Evolutionary conservation across 2,797 vertebrate genomes (phyloP).

Genomic region (Triplophysa yarkandensis): DNA sequence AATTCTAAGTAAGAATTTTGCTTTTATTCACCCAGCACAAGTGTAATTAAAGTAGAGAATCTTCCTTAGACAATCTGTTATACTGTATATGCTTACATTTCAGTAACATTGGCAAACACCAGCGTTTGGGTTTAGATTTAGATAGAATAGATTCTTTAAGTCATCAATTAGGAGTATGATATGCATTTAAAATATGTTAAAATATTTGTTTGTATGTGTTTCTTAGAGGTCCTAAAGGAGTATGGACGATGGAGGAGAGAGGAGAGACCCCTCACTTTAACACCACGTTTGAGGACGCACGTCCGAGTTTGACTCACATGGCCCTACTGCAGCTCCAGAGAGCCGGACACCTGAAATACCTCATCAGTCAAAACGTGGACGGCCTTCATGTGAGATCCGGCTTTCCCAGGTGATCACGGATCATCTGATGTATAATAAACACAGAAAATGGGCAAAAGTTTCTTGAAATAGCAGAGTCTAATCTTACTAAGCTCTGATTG

Average conservation of each 20-base stretch:
- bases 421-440: neutral
- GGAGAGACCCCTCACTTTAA: conserved; percentile 90
- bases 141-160: too few species aligned
- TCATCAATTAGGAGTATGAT: neutral
- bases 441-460: neutral
- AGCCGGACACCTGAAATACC: conserved; percentile 86
- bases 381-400: conserved; percentile 93
- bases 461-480: neutral
- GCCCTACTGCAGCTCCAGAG: conserved; percentile 88
- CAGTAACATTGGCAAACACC: too few species aligned
- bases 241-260: conserved; percentile 94
- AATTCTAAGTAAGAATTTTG: too few species aligned
- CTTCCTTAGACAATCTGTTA: too few species aligned
- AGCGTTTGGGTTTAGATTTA: too few species aligned
- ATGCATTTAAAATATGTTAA: neutral
- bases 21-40: neutral
- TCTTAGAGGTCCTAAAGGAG: conserved; percentile 90
- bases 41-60: too few species aligned
- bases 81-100: too few species aligned
- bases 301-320: conserved; percentile 92
- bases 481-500: conserved; percentile 2
- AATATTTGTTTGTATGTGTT: conserved; percentile 10
- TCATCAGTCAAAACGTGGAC: conserved; percentile 97
- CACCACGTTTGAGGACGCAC: conserved; percentile 91
- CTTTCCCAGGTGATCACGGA: conserved; percentile 81